Evolutionary conservation across 2,797 vertebrate genomes (phyloP), one percentile per base, ranked within the genome.

Genomic region (Octomys mimax): DNA sequence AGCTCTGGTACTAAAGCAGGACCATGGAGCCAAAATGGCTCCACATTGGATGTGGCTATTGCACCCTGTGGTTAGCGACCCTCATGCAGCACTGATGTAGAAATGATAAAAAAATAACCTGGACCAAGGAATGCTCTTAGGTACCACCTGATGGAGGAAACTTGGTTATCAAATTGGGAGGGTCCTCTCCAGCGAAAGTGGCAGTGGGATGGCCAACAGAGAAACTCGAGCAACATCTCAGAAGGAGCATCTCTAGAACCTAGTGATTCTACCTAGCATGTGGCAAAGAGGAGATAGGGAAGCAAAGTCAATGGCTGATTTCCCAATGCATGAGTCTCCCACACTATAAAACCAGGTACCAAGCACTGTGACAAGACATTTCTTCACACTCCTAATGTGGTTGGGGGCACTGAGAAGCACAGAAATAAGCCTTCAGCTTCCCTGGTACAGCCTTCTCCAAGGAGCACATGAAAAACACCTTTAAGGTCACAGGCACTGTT

Each of bases 21-120:
- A 18, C 1, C 6, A 3, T 0, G 5, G 19, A 16, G 4, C n/a
- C 31, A n/a, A 24, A 12, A 1, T 39, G 52, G 13, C 11, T 2
- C 6, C 1, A 1, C 2, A 28, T 0, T 14, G 52, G 19, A 13
- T 3, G 16, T 2, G 49, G n/a, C 52, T 13, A 9, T 59, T 83
- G 36, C 24, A 79, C 62, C 70, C 57, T 3, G 2, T 4, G 8
- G 6, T 13, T 1, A 10, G 61, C 24, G 13, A 7, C 14, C 1
- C 57, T 57, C 36, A 7, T 1, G 19, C 7, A 19, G 5, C 4
- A 1, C 66, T 31, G 24, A 57, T 0, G n/a, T 0, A 61, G 54
- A 1, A 16, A 18, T 26, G 61, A 57, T 0, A 2, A 52, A 54
- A 36, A 52, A 62, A 66, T 5, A 79, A 39, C 6, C n/a, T 0